Evolutionary conservation across 2,113 vertebrate species (phyloP), one percentile per base, ranked within the genome.

Genomic region (Heteronetta atricapilla): DNA sequence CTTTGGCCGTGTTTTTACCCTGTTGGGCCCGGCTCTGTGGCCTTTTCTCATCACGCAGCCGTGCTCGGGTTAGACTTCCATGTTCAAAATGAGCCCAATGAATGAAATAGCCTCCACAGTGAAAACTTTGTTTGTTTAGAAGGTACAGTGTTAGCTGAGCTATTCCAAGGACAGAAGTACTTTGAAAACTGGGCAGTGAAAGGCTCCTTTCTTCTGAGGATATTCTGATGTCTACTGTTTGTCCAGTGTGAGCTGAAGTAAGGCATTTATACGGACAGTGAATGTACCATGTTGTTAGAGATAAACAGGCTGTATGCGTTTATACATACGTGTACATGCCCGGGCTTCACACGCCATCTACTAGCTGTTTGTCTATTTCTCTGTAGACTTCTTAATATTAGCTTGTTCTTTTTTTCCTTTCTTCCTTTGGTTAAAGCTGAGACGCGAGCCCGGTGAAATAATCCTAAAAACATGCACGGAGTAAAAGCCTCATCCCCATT

Each of bases 41-140:
- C 11, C 11, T 38, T 22, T 81, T 22, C 63, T 64, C 0, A 0
- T 55, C 52, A 9, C 0, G 0, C 67, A 76, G 25, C 10, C 7
- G 0, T 19, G 50, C 21, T 31, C 74, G 31, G 33, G 7, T 11
- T 31, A 15, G 48, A 17, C 46, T 75, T 58, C 40, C 11, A 1
- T 6, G 44, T 15, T 62, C 12, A 40, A 15, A 59, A 38, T 84
- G 11, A 29, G 52, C 16, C 56, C 25, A 50, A 1, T 22, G 48
- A 73, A 40, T 76, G 31, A 73, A 87, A 29, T 48, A 5, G 48
- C 38, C 31, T 38, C 52, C 36, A 31, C 11, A 10, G 33, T 50
- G 66, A 34, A 52, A 79, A 52, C 26, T 42, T 60, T 3, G n/a
- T 21, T 38, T 88, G 4, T 72, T 40, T 33, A 63, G 69, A 64